Percentiles rank a stretch among this genome's conserved stretches.
Evolutionary conservation across 2,797 vertebrate species (phyloP).

Genomic region (Paedocypris micromegethes): DNA sequence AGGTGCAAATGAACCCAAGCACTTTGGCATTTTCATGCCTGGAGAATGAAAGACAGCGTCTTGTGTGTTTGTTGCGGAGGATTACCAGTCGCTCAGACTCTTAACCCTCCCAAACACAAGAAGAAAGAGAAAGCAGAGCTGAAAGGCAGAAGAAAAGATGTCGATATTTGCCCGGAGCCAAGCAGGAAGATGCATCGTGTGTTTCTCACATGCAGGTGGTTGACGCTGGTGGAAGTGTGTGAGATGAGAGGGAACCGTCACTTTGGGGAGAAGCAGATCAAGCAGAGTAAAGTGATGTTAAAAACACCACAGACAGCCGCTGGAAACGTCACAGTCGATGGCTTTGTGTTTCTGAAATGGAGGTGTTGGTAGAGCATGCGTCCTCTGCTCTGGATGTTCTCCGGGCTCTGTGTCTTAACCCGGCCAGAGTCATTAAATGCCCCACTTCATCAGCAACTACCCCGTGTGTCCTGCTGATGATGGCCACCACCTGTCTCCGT

Average conservation of each 20-base stretch:
- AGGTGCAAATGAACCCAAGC: slow-evolving; percentile 73
- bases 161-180: slow-evolving; percentile 73
- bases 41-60: slow-evolving; percentile 60
- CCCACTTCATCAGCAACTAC: slow-evolving; percentile 88
- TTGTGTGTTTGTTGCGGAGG: slow-evolving; percentile 76
- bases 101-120: slow-evolving; percentile 63
- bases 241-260: slow-evolving; percentile 54
- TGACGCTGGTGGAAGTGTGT: slow-evolving; percentile 39
- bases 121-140: slow-evolving; percentile 51
- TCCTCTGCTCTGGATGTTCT: neutral
- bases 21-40: slow-evolving; percentile 68
- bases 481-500: slow-evolving; percentile 63
- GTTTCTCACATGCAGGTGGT: slow-evolving; percentile 45
- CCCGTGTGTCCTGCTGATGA: slow-evolving; percentile 89
- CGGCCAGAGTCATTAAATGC: slow-evolving; percentile 93
- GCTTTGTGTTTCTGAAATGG: no score
- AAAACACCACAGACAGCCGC: no score
- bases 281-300: neutral
- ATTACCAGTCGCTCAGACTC: slow-evolving; percentile 70
- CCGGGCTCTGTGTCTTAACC: slow-evolving; percentile 63
- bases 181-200: slow-evolving; percentile 51
- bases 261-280: slow-evolving; percentile 55
- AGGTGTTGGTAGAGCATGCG: no score
- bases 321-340: no score
- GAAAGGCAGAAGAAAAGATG: slow-evolving; percentile 57